Conservation (phyloP, 2,888 invertebrate species). For the Lasioglossum marginatum region DNA sequence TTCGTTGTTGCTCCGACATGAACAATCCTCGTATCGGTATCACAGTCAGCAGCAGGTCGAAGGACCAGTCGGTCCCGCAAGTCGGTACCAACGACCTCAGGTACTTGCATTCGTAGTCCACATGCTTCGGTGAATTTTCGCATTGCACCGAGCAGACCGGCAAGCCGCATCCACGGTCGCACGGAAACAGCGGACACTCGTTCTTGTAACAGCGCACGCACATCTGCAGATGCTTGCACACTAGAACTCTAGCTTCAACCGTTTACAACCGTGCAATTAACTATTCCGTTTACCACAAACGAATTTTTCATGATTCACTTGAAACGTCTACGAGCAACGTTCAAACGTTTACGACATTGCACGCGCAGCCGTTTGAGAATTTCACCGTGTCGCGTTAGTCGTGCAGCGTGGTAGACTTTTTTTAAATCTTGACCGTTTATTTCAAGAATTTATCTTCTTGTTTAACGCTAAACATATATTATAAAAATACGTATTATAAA, state of each 20-base stretch:
- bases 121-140: conserved; percentile 86
- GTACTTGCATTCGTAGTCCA: conserved; percentile 87
- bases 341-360: background rate
- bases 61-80: conserved; percentile 79
- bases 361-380: too few relatives aligned
- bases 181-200: conserved; percentile 84
- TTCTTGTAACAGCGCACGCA: conserved; percentile 89
- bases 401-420: too few relatives aligned
- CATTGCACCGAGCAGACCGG: conserved; percentile 89
- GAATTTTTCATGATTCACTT: background rate
- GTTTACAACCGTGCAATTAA: conserved; percentile 1
- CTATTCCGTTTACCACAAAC: background rate
- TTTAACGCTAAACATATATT: too few relatives aligned
- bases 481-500: too few relatives aligned
- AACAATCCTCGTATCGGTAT: conserved; percentile 84
- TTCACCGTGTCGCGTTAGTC: too few relatives aligned
- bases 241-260: background rate
- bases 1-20: conserved; percentile 84
- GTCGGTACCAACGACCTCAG: conserved; percentile 87
- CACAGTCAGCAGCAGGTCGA: conserved; percentile 82
- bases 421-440: too few relatives aligned
- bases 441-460: too few relatives aligned
- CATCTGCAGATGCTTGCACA: conserved; percentile 84
- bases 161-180: conserved; percentile 88
- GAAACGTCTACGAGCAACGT: background rate